Conservation (phyloP, 2,888 invertebrate genomes). For the Imbricaverruca yamaguchii region DNA sequence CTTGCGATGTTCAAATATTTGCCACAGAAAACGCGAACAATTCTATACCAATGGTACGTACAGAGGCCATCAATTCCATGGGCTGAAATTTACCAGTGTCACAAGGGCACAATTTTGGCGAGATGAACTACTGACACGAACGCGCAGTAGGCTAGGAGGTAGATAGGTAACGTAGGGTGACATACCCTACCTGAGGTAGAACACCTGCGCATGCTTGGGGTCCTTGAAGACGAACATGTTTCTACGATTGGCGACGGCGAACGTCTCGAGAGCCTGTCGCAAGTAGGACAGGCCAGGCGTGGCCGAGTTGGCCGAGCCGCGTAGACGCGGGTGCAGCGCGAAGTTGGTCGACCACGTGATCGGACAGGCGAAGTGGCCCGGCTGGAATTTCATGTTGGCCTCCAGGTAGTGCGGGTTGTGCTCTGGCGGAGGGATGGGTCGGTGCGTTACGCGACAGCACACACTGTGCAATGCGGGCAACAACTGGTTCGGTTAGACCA, state of each 20-base stretch:
- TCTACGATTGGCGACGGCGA: slow-evolving; percentile 60
- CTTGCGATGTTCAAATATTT: too few relatives aligned
- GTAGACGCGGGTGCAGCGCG: slow-evolving; percentile 59
- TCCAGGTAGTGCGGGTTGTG: slow-evolving; percentile 39
- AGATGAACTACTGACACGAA: too few relatives aligned
- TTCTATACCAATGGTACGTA: too few relatives aligned
- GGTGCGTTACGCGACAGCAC: too few relatives aligned
- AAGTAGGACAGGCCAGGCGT: slow-evolving; percentile 48
- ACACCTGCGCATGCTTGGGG: slow-evolving; percentile 44
- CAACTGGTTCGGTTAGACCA: too few relatives aligned
- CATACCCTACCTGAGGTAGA: slow-evolving; percentile 38
- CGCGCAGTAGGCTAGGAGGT: too few relatives aligned
- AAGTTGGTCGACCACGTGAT: slow-evolving; percentile 65
- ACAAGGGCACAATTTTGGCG: too few relatives aligned
- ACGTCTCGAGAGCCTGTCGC: slow-evolving; percentile 56
- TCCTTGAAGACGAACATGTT: slow-evolving; percentile 72
- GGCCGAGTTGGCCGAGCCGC: slow-evolving; percentile 36
- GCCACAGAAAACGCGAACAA: too few relatives aligned
- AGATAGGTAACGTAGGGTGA: too few relatives aligned
- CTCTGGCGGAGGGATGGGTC: slow-evolving; percentile 23
- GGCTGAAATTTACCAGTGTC: too few relatives aligned
- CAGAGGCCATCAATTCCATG: too few relatives aligned
- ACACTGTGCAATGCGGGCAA: too few relatives aligned
- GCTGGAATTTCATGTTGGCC: slow-evolving; percentile 47
- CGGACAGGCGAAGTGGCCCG: slow-evolving; percentile 64